Evolutionary conservation across 2,113 vertebrate genomes (phyloP), one percentile per base, ranked within the genome.

Genomic region (Rissa tridactyla): DNA sequence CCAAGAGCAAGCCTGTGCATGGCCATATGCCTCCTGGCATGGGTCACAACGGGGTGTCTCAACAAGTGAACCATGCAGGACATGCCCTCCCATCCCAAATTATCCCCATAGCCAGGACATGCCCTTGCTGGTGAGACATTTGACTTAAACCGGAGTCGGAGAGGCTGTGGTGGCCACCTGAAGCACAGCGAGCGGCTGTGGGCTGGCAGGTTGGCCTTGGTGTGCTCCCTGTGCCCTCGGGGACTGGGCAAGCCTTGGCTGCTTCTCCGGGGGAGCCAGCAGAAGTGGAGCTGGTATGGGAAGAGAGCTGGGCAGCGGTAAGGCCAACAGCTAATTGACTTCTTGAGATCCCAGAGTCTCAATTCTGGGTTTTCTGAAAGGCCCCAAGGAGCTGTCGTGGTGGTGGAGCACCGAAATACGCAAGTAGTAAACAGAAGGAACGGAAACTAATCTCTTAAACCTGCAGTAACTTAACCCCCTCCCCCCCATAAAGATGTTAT

Each of bases 361-460:
- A 60, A n/a, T 29, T 88, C 38, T 83, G 58, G 26, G 22, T 77
- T 82, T 87, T 77, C 42, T 70, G 75, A 90, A 78, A 29, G 29
- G 38, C 75, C 44, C 61, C 9, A 30, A 40, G 70, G 58, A 94
- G 62, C 73, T 10, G 5, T 70, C 11, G 3, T 22, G 55, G 62
- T 62, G 54, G 30, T 22, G 22, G 72, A 85, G 58, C 75, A 64
- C 89, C 3, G 25, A 91, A 92, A 51, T 61, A 23, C 62, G 58
- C n/a, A 49, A 87, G 57, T 34, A 65, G 62, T 65, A 51, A 85
- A 65, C 62, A 80, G 70, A 54, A 93, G 70, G 71, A 90, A 49
- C 54, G 87, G 66, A 94, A 94, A 90, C 55, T 87, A 86, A 80
- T 95, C 90, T 65, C 62, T 96, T 94, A 90, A 96, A 82, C 51